Conservation (phyloP, 2,888 invertebrate species). For the Chrysolina haemoptera region DNA sequence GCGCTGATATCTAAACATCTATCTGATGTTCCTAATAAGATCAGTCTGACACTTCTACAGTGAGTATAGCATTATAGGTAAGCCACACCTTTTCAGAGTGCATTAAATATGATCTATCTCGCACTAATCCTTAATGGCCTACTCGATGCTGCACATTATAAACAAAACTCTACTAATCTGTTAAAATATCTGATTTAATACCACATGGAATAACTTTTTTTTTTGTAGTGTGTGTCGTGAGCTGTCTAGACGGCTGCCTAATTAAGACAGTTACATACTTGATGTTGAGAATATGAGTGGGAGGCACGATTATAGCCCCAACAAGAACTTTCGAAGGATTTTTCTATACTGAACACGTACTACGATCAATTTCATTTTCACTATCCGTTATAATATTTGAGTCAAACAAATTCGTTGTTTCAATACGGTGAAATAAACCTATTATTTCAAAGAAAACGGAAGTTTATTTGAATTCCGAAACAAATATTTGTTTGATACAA, state of each 20-base stretch:
- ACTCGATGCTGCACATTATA: constrained; percentile 37
- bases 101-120: constrained; percentile 55
- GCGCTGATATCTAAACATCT: constrained; percentile 39
- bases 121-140: constrained; percentile 28
- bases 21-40: constrained; percentile 55
- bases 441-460: no score
- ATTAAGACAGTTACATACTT: constrained; percentile 21
- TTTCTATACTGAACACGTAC: no score
- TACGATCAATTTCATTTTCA: no score
- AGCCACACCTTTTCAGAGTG: constrained; percentile 65
- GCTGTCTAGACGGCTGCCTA: constrained; percentile 27
- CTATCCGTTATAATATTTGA: no score
- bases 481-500: no score
- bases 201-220: constrained; percentile 34
- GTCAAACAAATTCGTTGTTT: no score
- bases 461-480: no score
- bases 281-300: constrained; percentile 7
- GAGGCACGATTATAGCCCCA: background rate
- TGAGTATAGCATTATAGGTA: constrained; percentile 60
- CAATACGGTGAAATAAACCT: no score
- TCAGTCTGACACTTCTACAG: constrained; percentile 59
- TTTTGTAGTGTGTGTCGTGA: constrained; percentile 22
- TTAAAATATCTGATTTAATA: constrained; percentile 36
- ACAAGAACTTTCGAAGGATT: background rate
- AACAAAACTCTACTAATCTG: constrained; percentile 38